These are phyloP conservation scores for Linurgus olivaceus DNA, from an alignment of 2,797 vertebrate species.

Conservation along the genomic window DNA sequence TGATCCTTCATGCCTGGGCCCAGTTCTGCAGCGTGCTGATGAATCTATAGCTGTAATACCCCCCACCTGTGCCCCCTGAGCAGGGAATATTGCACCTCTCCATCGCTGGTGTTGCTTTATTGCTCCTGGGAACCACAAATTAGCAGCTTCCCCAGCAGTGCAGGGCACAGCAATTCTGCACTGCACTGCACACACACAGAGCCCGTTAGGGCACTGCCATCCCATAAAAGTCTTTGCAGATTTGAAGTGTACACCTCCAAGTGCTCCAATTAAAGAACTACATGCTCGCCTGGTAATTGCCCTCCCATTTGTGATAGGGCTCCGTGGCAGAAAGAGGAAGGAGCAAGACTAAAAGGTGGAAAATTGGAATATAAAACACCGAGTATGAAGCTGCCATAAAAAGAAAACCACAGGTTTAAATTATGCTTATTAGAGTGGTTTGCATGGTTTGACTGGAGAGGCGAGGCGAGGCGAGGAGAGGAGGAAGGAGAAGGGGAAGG, in stretches of 20 bases:
- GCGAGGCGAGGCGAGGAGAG: background rate
- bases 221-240: conserved; percentile 75
- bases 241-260: conserved; percentile 70
- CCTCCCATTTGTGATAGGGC: conserved; percentile 62
- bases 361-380: conserved; percentile 72
- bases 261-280: conserved; percentile 78
- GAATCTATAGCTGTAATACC: conserved; percentile 80
- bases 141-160: conserved; percentile 66
- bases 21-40: conserved; percentile 55
- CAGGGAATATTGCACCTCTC: conserved; percentile 68
- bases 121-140: conserved; percentile 75
- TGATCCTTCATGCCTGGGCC: conserved; percentile 68
- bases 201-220: conserved; percentile 70
- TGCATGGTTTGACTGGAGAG: conserved; percentile 32
- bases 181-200: conserved; percentile 66
- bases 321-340: conserved; percentile 36
- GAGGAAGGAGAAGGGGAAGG: background rate
- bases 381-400: conserved; percentile 65
- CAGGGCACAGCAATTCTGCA: conserved; percentile 54
- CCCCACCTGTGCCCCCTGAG: conserved; percentile 78
- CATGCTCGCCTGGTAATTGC: conserved; percentile 68
- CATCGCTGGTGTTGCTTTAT: conserved; percentile 53
- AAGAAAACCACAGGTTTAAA: conserved; percentile 65
- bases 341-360: conserved; percentile 73
- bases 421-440: conserved; percentile 65